phyloP scores from a whole-genome alignment of 2,113 vertebrate genomes.

The Sciurus niger region DNA sequence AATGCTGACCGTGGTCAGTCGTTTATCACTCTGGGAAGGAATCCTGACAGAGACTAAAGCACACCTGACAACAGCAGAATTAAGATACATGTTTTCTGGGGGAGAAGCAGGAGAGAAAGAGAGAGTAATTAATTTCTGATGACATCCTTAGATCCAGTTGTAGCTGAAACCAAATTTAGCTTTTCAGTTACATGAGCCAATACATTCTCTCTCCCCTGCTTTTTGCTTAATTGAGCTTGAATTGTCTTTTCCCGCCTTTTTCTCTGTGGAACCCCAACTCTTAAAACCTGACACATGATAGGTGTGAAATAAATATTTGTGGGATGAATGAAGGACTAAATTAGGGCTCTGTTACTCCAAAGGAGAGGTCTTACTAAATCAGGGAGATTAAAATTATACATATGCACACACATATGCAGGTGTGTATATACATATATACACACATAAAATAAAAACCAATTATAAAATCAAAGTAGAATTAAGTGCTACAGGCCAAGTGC shows the following conservation, averaged over 20 bases:
- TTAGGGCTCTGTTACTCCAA: not conserved
- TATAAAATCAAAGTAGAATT: not conserved
- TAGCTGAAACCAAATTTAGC: constrained; percentile 43
- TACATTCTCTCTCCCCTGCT: not conserved
- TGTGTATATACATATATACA: not conserved
- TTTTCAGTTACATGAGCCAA: constrained; percentile 8
- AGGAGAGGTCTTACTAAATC: constrained; percentile 31
- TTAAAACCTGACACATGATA: not conserved
- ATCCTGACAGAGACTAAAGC: not conserved
- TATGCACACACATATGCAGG: not conserved
- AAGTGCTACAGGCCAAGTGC: not conserved
- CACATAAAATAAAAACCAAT: not conserved
- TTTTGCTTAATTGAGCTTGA: not conserved
- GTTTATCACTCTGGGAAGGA: not conserved
- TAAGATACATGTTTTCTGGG: not conserved
- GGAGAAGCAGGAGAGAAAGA: not conserved
- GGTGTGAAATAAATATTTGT: constrained; percentile 29
- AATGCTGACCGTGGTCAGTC: not conserved
- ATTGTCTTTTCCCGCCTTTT: not conserved
- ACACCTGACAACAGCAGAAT: not conserved
- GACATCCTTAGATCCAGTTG: not conserved
- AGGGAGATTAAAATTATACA: constrained; percentile 24
- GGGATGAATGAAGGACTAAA: not conserved
- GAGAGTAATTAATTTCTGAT: constrained; percentile 43
- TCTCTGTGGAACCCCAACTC: not conserved